Evolutionary conservation across 2,113 vertebrate genomes (phyloP).

Genomic region (Grammomys surdaster): DNA sequence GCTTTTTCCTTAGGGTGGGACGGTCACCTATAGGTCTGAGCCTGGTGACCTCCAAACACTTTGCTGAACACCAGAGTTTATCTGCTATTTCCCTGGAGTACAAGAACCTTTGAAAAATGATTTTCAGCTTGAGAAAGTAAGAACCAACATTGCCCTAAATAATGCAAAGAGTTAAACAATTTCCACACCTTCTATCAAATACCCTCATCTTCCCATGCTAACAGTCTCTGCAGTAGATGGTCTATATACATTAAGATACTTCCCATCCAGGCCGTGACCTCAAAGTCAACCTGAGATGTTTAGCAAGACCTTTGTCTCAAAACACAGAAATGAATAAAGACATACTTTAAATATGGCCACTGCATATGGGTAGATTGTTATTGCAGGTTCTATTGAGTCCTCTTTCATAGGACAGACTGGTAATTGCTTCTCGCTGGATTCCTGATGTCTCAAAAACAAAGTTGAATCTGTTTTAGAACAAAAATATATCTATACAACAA

Average conservation of each 20-base stretch:
- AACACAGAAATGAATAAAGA: background rate
- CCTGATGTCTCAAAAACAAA: background rate
- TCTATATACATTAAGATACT: background rate
- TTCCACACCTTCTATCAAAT: background rate
- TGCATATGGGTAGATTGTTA: background rate
- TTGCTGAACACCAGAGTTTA: background rate
- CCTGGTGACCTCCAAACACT: background rate
- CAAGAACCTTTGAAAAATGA: background rate
- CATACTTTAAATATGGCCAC: background rate
- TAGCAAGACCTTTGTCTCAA: background rate
- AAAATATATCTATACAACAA: background rate
- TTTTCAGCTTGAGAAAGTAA: background rate
- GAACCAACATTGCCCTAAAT: background rate
- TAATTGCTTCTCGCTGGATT: background rate
- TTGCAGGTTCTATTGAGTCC: background rate
- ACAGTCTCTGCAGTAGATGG: background rate
- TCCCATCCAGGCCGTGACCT: background rate
- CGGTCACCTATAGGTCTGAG: background rate
- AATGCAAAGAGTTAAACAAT: background rate
- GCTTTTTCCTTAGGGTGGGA: background rate
- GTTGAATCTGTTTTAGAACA: background rate
- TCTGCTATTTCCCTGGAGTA: background rate
- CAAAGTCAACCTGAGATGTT: background rate
- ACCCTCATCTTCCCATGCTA: background rate
- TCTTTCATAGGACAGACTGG: background rate